phyloP scores from a whole-genome alignment of 2,797 vertebrate genomes.

The Sebastes nivosus region DNA sequence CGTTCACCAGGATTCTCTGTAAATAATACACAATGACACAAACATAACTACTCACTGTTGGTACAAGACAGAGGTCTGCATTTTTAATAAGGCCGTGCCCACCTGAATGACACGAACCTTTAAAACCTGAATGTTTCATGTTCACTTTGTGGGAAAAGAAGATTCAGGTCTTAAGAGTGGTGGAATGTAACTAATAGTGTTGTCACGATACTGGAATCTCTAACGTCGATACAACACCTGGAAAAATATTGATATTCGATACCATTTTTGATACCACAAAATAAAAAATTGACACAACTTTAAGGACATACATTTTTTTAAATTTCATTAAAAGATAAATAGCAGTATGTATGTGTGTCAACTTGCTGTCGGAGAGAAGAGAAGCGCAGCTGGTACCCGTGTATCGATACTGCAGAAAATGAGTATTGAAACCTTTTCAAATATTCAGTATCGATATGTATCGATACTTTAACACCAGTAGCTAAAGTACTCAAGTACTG shows the following conservation, averaged over 20 bases:
- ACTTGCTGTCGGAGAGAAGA: fast-evolving
- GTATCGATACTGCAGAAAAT: too few relatives aligned
- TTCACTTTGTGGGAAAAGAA: background rate
- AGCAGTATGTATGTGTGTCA: too few relatives aligned
- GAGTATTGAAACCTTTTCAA: too few relatives aligned
- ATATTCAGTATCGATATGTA: too few relatives aligned
- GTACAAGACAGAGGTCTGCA: slow-evolving; percentile 29
- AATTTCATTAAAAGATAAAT: too few relatives aligned
- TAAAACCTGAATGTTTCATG: slow-evolving; percentile 23
- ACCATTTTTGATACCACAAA: too few relatives aligned
- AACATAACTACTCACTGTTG: slow-evolving; percentile 17
- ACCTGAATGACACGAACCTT: slow-evolving; percentile 17
- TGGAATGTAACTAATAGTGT: background rate
- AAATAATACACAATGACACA: slow-evolving; percentile 38
- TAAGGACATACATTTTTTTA: fast-evolving
- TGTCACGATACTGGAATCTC: too few relatives aligned
- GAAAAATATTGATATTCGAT: too few relatives aligned
- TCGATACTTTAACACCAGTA: too few relatives aligned
- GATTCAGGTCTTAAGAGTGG: background rate
- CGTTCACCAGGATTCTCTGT: background rate
- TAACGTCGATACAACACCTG: fast-evolving
- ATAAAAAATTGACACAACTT: too few relatives aligned
- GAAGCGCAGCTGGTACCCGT: too few relatives aligned
- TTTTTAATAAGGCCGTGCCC: slow-evolving; percentile 12
- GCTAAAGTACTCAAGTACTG: background rate